These are phyloP conservation scores for Diplodus puntazzo DNA, from an alignment of 2,797 vertebrate species.

Conservation along the genomic window DNA sequence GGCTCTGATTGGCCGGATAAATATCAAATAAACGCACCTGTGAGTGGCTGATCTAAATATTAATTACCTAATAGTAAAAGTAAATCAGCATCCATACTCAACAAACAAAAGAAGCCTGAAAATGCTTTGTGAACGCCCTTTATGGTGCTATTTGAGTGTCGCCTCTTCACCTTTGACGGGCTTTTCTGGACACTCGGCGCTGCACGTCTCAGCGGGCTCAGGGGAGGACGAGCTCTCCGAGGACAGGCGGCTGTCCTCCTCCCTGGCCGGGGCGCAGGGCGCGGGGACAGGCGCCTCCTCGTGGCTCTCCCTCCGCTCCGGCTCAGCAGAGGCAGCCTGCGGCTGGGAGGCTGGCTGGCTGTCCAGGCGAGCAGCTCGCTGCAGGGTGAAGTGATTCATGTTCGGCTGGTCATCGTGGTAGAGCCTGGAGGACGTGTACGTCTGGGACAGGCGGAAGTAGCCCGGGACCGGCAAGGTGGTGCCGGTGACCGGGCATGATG, in stretches of 20 bases:
- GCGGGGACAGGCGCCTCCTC: constrained; percentile 88
- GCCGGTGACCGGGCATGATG: constrained; percentile 85
- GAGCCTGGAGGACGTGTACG: constrained; percentile 91
- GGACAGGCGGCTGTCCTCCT: constrained; percentile 92
- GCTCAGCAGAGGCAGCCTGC: constrained; percentile 83
- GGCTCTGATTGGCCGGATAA: constrained; percentile 54
- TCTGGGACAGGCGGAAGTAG: constrained; percentile 97
- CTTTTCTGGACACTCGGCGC: constrained; percentile 89
- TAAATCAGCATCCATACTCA: neutral
- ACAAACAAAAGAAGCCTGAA: constrained; percentile 1
- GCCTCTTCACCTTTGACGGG: constrained; percentile 91
- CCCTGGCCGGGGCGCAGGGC: constrained; percentile 81
- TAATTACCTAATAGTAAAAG: neutral
- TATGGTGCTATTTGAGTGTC: neutral
- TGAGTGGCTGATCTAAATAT: constrained; percentile 18
- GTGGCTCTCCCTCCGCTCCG: constrained; percentile 86
- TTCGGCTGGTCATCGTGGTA: constrained; percentile 88
- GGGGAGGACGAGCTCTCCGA: constrained; percentile 93
- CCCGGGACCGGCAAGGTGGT: constrained; percentile 94
- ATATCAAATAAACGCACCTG: constrained; percentile 24
- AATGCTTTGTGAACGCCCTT: neutral
- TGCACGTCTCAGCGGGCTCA: constrained; percentile 90
- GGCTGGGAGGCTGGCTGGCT: constrained; percentile 80
- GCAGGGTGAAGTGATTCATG: constrained; percentile 87
- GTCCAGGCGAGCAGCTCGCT: constrained; percentile 89